Evolutionary conservation across 2,113 vertebrate species (phyloP).

Genomic region (Strix uralensis): DNA sequence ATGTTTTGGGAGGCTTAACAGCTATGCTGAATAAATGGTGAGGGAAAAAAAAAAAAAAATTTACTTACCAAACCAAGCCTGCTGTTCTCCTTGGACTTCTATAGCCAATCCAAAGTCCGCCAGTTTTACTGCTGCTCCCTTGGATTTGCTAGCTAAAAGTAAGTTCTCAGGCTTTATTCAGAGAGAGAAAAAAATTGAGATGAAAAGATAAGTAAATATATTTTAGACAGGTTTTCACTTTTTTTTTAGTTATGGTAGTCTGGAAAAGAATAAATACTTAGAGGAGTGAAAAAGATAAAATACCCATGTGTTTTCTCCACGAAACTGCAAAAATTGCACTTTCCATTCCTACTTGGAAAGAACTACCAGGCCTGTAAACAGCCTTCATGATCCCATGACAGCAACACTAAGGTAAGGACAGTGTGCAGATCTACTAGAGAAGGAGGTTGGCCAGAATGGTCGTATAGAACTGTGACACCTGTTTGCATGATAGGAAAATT

Average conservation of each 20-base stretch:
- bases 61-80: constrained; percentile 97
- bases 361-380: background rate
- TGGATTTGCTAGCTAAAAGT: constrained; percentile 96
- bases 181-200: constrained; percentile 53
- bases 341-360: constrained; percentile 6
- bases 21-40: background rate
- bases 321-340: background rate
- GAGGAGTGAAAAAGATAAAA: background rate
- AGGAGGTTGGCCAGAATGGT: background rate
- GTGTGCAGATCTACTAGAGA: background rate
- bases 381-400: background rate
- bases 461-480: background rate
- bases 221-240: background rate
- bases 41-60: background rate
- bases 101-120: constrained; percentile 97
- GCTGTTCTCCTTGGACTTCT: constrained; percentile 96
- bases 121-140: constrained; percentile 96
- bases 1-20: background rate
- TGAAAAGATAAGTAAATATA: constrained; percentile 47
- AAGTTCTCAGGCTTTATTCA: constrained; percentile 91
- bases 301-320: background rate
- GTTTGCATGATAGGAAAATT: background rate
- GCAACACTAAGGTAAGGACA: background rate
- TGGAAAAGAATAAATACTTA: constrained; percentile 1
- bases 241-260: background rate